These are phyloP conservation scores for Euphydryas editha DNA, from an alignment of 2,888 invertebrate species.

Conservation along the genomic window DNA sequence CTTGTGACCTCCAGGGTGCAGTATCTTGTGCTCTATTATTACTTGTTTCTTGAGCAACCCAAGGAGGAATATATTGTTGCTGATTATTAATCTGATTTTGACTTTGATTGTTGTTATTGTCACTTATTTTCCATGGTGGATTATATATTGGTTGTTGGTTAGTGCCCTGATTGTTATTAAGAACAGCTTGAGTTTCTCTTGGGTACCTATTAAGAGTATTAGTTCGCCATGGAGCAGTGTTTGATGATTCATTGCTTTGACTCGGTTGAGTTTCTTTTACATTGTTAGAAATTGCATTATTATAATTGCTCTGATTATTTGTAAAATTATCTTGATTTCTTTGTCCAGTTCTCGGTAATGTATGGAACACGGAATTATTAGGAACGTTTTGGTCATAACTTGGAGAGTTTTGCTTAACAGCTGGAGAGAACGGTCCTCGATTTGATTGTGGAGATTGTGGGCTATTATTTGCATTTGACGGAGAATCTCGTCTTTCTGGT, in stretches of 20 bases:
- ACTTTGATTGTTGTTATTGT: constrained; percentile 58
- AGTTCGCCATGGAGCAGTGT: constrained; percentile 71
- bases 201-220: constrained; percentile 67
- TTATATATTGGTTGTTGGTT: constrained; percentile 62
- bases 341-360: constrained; percentile 67
- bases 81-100: constrained; percentile 54
- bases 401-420: constrained; percentile 59
- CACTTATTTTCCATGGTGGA: constrained; percentile 69
- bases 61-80: constrained; percentile 64
- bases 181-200: constrained; percentile 57
- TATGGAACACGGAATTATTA: constrained; percentile 63
- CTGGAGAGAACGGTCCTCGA: constrained; percentile 63
- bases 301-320: constrained; percentile 54
- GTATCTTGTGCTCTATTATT: constrained; percentile 62
- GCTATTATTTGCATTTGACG: constrained; percentile 56
- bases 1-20: constrained; percentile 62
- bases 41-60: constrained; percentile 62
- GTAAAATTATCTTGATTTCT: constrained; percentile 59
- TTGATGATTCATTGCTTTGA: constrained; percentile 54
- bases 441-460: constrained; percentile 59
- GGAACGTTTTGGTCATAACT: constrained; percentile 58
- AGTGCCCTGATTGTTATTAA: constrained; percentile 56
- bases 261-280: constrained; percentile 53
- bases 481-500: constrained; percentile 75
- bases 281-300: constrained; percentile 61